Evolutionary conservation across 2,888 invertebrate genomes (phyloP).

Genomic region (Itoplectis maculator): DNA sequence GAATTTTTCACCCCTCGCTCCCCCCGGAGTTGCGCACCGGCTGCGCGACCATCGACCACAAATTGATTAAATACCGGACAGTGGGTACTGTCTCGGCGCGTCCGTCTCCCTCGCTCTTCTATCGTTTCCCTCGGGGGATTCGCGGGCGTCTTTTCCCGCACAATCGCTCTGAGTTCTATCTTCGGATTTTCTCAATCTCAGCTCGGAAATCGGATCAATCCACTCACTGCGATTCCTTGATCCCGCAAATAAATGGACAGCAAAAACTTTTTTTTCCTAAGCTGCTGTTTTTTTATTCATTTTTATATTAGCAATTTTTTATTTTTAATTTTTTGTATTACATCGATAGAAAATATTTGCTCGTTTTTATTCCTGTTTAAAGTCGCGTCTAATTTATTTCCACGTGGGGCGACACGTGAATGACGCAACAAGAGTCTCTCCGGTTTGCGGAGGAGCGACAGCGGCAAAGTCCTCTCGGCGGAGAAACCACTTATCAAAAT

Average conservation of each 20-base stretch:
- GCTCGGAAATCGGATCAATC: background rate
- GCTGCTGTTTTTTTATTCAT: background rate
- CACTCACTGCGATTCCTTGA: background rate
- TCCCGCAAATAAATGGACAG: too few species aligned
- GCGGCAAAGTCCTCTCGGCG: background rate
- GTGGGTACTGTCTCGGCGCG: conserved; percentile 17
- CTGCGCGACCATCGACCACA: conserved; percentile 43
- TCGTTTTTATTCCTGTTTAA: too few species aligned
- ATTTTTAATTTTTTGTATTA: too few species aligned
- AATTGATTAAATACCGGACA: conserved; percentile 60
- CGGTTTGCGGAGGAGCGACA: background rate
- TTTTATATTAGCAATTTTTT: background rate
- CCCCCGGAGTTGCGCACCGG: conserved; percentile 29
- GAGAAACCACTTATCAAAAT: conserved; percentile 42
- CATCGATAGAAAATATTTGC: too few species aligned
- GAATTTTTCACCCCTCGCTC: conserved; percentile 54
- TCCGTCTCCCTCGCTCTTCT: conserved; percentile 1
- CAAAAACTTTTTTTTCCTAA: background rate
- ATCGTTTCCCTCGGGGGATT: background rate
- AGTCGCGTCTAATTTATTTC: too few species aligned
- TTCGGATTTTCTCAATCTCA: background rate
- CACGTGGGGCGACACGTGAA: too few species aligned
- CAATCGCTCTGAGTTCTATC: background rate
- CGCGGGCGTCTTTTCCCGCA: background rate
- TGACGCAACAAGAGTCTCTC: background rate